Evolutionary conservation across 2,113 vertebrate species (phyloP), one percentile per base, ranked within the genome.

Genomic region (Cheilinus undulatus): DNA sequence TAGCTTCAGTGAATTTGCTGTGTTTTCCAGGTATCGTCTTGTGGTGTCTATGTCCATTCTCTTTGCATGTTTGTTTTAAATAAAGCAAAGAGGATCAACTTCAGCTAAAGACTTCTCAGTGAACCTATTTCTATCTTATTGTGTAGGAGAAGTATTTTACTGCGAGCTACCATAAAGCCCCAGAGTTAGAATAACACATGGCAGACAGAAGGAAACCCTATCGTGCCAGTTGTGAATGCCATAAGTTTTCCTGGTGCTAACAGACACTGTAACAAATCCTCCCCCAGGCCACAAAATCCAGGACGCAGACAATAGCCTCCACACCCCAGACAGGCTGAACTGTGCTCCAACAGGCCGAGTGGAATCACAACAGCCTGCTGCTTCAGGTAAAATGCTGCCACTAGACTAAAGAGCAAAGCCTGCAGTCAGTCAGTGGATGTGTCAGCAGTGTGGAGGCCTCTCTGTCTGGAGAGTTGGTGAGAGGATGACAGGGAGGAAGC

Each of bases 181-280:
- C 50, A 27, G 59, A 80, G 64, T 73, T 54, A 48, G 45, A 76
- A 73, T 60, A 80, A 84, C 82, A 86, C 76, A 73, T 80, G 86
- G 87, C 84, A 70, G 68, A 78, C 84, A 87, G 84, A 80, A 66
- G 76, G 86, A 85, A 85, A 85, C 75, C 60, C 82, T 63, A 85
- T 32, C 83, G 76, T 76, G 79, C 62, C 87, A 79, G 65, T 54
- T 78, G 51, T 63, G 70, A 88, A 82, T 59, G 57, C 73, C 50
- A 22, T 7, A 67, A 27, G 57, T 61, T 77, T 70, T 49, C 46
- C 58, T 28, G 3, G 9, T 19, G 57, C 65, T 48, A 68, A 65
- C 66, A 77, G 67, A 80, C 75, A 63, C 66, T 62, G 75, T 57
- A 81, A 90, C 60, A 78, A 84, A 89, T 85, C 78, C 82, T 75